These are phyloP conservation scores for Crypturellus undulatus DNA, from an alignment of 2,113 vertebrate species.

Conservation along the genomic window DNA sequence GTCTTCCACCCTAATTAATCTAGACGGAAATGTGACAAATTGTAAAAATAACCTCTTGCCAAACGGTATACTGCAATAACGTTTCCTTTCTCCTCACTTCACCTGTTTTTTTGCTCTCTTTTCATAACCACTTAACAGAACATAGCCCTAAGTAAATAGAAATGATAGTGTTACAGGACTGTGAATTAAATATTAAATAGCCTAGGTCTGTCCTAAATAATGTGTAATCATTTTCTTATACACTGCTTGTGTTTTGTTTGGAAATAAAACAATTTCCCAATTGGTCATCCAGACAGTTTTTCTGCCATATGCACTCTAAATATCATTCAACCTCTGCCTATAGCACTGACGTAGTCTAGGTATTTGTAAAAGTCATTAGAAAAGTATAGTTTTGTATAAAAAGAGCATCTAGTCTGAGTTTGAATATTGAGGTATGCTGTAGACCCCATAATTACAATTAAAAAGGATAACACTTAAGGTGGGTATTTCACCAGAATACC, in stretches of 20 bases:
- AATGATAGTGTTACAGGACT: background rate
- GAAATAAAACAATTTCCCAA: background rate
- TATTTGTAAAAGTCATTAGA: background rate
- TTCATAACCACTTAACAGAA: background rate
- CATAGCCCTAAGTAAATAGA: background rate
- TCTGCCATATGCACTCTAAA: background rate
- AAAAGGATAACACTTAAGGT: background rate
- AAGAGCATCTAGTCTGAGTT: background rate
- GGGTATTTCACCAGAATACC: background rate
- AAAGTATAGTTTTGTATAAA: background rate
- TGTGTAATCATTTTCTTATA: background rate
- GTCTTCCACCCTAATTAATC: background rate
- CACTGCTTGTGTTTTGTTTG: background rate
- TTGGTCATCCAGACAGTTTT: background rate
- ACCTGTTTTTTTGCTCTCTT: background rate
- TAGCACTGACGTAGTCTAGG: background rate
- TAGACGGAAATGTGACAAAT: background rate
- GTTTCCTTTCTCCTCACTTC: background rate
- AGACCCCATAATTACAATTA: background rate
- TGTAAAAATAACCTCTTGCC: background rate
- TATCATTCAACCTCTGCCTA: fast-evolving
- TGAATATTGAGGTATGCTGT: background rate
- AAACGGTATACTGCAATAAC: background rate
- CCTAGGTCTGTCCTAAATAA: background rate
- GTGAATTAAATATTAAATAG: fast-evolving